These are phyloP conservation scores for Neomonachus schauinslandi DNA, from an alignment of 2,113 vertebrate species.

Conservation along the genomic window DNA sequence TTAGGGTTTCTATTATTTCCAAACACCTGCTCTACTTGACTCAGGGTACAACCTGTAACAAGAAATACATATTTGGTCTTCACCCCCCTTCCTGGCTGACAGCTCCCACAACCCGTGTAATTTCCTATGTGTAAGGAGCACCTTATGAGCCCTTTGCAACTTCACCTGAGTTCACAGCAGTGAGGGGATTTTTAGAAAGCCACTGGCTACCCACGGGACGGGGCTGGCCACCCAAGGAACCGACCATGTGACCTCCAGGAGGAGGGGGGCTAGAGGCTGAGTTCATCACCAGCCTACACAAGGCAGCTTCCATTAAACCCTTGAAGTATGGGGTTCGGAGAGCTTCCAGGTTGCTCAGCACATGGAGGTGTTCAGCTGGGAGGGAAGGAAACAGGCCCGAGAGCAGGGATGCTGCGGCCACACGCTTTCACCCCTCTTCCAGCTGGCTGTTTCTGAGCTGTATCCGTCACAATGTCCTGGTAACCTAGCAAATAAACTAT, in stretches of 20 bases:
- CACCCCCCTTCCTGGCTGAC: background rate
- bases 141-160: background rate
- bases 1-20: background rate
- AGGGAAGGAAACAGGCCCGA: background rate
- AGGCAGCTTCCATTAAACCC: background rate
- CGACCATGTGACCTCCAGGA: background rate
- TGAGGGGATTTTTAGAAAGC: background rate
- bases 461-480: no score
- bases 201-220: background rate
- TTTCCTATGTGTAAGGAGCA: background rate
- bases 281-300: no score
- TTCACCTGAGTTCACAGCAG: background rate
- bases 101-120: background rate
- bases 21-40: background rate
- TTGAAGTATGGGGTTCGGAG: background rate
- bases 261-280: background rate
- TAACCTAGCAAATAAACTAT: background rate
- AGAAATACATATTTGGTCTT: background rate
- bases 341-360: background rate
- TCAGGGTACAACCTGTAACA: background rate
- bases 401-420: rapidly evolving
- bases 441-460: background rate
- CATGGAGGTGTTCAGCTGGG: rapidly evolving
- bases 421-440: no score
- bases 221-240: background rate